Evolutionary conservation across 2,797 vertebrate species (phyloP), one percentile per base, ranked within the genome.

Genomic region (Phrynocephalus forsythii): DNA sequence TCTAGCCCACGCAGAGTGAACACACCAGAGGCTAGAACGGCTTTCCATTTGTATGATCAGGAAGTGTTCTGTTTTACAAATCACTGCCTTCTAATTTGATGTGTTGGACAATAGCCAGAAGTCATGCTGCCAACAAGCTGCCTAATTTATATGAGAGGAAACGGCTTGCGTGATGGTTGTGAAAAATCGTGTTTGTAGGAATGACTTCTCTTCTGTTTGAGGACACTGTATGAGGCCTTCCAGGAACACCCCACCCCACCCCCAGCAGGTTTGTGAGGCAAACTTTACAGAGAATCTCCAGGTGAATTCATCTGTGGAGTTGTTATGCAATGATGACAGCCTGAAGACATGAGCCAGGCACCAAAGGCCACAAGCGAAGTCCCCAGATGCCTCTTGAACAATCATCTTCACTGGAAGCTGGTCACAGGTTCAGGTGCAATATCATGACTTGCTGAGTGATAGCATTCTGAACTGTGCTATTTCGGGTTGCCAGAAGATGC

Each of bases 81-180:
- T 77, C 79, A 15, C 71, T 87, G 86, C 85, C 75, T 87, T 81
- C 82, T 90, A 87, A 87, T 90, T 87, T 90, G 89, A 87, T 87
- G 69, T 77, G 83, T 82, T 88, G 87, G 87, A 88, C 82, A 90
- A 84, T 72, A 33, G 85, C 85, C 82, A 87, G 89, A 76, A 90
- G 89, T 90, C 89, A 90, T 26, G 44, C 78, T 68, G 82, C 82
- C 69, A 84, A 87, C 89, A 85, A 81, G 86, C 72, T 84, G 72
- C 50, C 79, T 90, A 84, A 90, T 90, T 85, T 90, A 90, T 90
- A 82, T 60, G 48, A 22, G 60, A 84, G 73, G 86, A 87, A 90
- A 87, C 82, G 67, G 83, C 79, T 85, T 87, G 79, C 69, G 85
- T 44, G 83, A 85, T 79, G 73, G 83, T 87, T 38, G 85, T 90